These are phyloP conservation scores for Trichomalopsis sarcophagae DNA, from an alignment of 1,140 invertebrate genomes.

Conservation along the genomic window DNA sequence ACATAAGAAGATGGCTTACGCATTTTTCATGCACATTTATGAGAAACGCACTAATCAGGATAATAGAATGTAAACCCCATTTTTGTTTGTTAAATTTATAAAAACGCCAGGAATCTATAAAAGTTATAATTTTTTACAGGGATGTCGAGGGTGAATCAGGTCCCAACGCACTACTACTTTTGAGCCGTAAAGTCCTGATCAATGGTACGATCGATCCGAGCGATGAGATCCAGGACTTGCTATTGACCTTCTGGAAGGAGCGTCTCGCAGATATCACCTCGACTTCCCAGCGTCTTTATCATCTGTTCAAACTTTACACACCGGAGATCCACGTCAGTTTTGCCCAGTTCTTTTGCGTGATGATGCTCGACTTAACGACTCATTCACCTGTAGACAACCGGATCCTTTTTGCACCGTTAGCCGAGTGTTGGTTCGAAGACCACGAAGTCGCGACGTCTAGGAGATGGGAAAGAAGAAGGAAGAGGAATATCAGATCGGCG, in stretches of 20 bases:
- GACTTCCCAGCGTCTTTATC: slow-evolving; percentile 66
- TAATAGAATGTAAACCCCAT: not conserved
- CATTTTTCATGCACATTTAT: slow-evolving; percentile 23
- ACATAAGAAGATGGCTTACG: slow-evolving; percentile 7
- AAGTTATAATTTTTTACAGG: not conserved
- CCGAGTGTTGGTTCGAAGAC: slow-evolving; percentile 76
- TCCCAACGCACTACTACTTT: not conserved
- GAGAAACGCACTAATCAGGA: not conserved
- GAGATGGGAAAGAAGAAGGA: slow-evolving; percentile 75
- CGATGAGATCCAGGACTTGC: slow-evolving; percentile 68
- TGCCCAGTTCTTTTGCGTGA: slow-evolving; percentile 67
- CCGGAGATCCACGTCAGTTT: slow-evolving; percentile 68
- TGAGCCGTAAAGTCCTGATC: not conserved
- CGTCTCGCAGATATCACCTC: slow-evolving; percentile 56
- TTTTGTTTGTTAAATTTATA: not conserved
- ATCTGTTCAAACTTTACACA: slow-evolving; percentile 69
- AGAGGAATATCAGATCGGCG: slow-evolving; percentile 77
- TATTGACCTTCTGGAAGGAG: slow-evolving; percentile 74
- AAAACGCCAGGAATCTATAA: not conserved
- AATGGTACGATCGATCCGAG: slow-evolving; percentile 63
- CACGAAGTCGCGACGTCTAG: slow-evolving; percentile 74
- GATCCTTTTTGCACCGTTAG: slow-evolving; percentile 78
- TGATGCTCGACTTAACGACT: slow-evolving; percentile 71
- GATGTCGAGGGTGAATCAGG: not conserved
- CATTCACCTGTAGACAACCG: slow-evolving; percentile 76